Evolutionary conservation across 2,797 vertebrate species (phyloP).

Genomic region (Ambastaia sidthimunki): DNA sequence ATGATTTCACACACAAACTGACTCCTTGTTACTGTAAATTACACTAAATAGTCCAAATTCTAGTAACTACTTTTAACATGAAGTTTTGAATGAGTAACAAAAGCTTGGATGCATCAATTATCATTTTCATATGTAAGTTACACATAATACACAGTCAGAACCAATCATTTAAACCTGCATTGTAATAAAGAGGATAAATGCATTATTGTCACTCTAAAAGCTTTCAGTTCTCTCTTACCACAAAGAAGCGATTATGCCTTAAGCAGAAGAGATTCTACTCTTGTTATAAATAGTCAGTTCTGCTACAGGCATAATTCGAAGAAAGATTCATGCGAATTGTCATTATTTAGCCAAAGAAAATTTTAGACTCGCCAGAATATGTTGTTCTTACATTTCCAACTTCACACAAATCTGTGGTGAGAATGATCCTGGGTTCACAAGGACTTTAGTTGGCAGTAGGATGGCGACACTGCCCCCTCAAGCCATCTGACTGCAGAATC

Average conservation of each 20-base stretch:
- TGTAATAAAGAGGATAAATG: conserved; percentile 9
- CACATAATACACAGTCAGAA: neutral
- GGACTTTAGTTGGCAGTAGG: conserved; percentile 44
- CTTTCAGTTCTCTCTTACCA: conserved; percentile 32
- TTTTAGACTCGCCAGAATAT: conserved; percentile 10
- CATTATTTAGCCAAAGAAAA: conserved; percentile 22
- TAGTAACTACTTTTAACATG: no score
- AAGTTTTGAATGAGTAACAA: no score
- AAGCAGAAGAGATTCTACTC: conserved; percentile 4
- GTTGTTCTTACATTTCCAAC: conserved; percentile 37
- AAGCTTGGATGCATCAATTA: neutral
- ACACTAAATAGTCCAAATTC: no score
- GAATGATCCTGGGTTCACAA: conserved; percentile 43
- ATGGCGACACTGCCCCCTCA: conserved; percentile 81
- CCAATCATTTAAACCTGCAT: neutral
- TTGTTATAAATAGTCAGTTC: conserved; percentile 17
- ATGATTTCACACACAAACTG: no score
- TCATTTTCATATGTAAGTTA: neutral
- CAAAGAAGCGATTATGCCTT: conserved; percentile 4
- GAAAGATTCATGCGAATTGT: conserved; percentile 5
- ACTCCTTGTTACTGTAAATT: no score
- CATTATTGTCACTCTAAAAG: neutral
- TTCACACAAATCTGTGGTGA: conserved; percentile 35
- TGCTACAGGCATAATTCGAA: neutral
- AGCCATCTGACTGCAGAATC: conserved; percentile 78